These are phyloP conservation scores for Rosalia funebris DNA, from an alignment of 2,888 invertebrate species.

Conservation along the genomic window DNA sequence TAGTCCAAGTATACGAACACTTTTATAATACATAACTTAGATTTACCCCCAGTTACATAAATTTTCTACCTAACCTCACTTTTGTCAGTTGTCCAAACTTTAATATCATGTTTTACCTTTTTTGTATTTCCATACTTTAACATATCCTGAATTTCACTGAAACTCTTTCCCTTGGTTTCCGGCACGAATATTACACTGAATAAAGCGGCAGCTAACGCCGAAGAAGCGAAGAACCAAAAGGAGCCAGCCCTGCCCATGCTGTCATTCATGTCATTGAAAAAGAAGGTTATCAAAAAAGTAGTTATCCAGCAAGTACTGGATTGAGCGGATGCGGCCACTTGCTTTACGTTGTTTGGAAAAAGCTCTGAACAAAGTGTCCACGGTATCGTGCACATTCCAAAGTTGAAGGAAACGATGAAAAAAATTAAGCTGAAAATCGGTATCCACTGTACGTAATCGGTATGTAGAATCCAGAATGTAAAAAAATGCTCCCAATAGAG, in stretches of 20 bases:
- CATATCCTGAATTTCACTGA: conserved; percentile 82
- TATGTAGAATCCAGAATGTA: conserved; percentile 66
- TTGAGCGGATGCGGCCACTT: conserved; percentile 77
- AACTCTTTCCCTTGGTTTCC: conserved; percentile 88
- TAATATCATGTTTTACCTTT: not conserved
- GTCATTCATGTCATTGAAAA: conserved; percentile 68
- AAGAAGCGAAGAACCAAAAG: conserved; percentile 76
- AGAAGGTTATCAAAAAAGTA: conserved; percentile 79
- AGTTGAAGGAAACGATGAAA: conserved; percentile 71
- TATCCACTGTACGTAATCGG: conserved; percentile 69
- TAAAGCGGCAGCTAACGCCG: conserved; percentile 68
- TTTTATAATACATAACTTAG: no score
- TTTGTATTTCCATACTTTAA: conserved; percentile 14
- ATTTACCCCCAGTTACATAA: no score
- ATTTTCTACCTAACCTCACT: no score
- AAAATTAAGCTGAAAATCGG: conserved; percentile 77
- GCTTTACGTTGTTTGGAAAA: conserved; percentile 80
- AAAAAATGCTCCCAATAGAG: conserved; percentile 65
- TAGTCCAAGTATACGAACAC: no score
- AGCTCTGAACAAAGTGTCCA: conserved; percentile 85
- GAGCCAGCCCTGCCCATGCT: conserved; percentile 71
- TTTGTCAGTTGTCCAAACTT: not conserved
- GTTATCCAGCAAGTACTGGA: conserved; percentile 79
- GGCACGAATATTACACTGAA: conserved; percentile 84
- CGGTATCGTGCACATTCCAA: conserved; percentile 75